phyloP scores from a whole-genome alignment of 2,797 vertebrate species.

The Pantherophis alleghaniensis region DNA sequence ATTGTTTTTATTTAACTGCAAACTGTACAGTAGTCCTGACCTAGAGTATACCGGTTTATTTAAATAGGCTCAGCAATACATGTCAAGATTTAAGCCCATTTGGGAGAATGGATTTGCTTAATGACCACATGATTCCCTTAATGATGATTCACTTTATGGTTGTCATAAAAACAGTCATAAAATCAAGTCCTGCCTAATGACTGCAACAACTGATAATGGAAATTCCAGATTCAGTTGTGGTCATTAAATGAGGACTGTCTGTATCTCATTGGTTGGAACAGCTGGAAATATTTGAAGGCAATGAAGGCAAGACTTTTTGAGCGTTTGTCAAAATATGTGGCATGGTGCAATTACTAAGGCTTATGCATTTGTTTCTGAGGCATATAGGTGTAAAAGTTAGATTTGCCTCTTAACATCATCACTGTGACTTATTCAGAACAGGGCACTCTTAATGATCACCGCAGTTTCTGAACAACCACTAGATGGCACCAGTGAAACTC shows the following conservation, averaged over 20 bases:
- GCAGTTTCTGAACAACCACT: background rate
- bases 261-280: background rate
- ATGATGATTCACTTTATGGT: background rate
- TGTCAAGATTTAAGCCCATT: background rate
- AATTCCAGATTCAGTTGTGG: background rate
- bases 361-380: background rate
- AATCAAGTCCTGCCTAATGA: background rate
- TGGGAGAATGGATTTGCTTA: background rate
- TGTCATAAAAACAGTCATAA: background rate
- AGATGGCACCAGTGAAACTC: background rate
- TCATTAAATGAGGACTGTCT: background rate
- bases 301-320: background rate
- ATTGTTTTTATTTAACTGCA: background rate
- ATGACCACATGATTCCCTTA: background rate
- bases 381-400: background rate
- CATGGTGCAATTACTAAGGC: background rate
- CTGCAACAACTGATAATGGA: background rate
- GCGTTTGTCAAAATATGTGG: background rate
- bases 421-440: background rate
- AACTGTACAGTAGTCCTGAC: background rate
- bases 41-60: constrained; percentile 1
- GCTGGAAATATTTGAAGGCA: background rate
- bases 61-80: background rate
- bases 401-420: background rate
- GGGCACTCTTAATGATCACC: background rate